Base-by-base conservation (phyloP, 2,888 invertebrate genomes). In the Amblyteles armatorius region DNA sequence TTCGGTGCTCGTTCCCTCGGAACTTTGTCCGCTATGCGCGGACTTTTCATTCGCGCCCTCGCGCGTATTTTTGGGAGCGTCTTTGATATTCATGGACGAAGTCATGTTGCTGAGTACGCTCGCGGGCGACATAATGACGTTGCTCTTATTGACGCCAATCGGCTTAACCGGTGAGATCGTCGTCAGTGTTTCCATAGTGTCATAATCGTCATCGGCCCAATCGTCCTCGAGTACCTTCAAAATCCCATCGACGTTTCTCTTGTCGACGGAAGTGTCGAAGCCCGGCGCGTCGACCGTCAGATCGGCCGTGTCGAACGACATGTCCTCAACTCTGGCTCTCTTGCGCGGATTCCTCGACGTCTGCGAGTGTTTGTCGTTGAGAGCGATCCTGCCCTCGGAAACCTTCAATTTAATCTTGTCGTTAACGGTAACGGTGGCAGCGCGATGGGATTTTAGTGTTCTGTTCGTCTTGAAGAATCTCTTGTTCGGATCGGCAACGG, bases 71-170 rank as follows among this genome's bases (percentile, higher is more conserved):
- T 73, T 63, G 1, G 63, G 63, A 13, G 67, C 91, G 80, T 94
- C 94, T 86, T 94, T 93, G n/a, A 95, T 95, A 78, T 95, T 95
- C 92, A 94, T 94, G 7, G 94, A 94, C 0, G 95, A 95, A 4
- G 95, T 94, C 94, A 95, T 94, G 86, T 94, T 94, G 86, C 93
- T 94, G 88, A 95, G 94, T 88, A 95, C 94, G 48, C 94, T 95
- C 7, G 94, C 94, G 3, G 95, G 95, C 2, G 95, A 95, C 90
- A 95, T 90, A 11, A 88, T 87, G 2, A 89, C 48, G 55, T 89
- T 85, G 16, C 77, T 88, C 60, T 89, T 88, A 16, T 90, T 90
- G 19, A 90, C 82, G 0, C 88, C 69, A 50, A 89, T 80, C 48
- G 87, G 84, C 44, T 89, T 91, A 73, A 87, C 88, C 29, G 90